Base-by-base conservation (phyloP, 2,888 invertebrate genomes). In the Byasa hedistus region DNA sequence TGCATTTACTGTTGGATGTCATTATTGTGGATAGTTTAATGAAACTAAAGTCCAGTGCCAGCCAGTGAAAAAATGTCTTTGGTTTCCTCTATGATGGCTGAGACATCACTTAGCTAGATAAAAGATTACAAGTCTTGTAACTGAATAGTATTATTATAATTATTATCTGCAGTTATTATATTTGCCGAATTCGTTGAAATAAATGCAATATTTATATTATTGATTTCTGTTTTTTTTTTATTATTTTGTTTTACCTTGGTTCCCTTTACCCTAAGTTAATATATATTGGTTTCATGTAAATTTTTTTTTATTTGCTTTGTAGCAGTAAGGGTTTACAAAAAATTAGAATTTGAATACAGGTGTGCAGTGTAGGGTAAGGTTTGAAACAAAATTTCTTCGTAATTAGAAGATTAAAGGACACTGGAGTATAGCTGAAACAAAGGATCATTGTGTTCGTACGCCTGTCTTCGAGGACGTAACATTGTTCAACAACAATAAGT, bases 181-280 rank as follows among this genome's bases (percentile, higher is more conserved):
- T 90, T 91, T 87, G 87, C 89, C 87, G 87, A 89, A 92, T 89
- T 91, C 87, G 90, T 91, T 92, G 88, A 92, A 91, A 92, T 92
- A 92, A 92, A 92, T 89, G 87, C 89, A 92, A 92, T 92, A 92
- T 92, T 92, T 92, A 92, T 91, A 92, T 92, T 92, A 91, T 89
- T 90, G 87, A 89, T 82, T 88, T 89, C 88, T 87, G 87, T 88
- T 87, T 87, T 90, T 85, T 87, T 90, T 85, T 84, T 86, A 77
- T 79, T 82, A 80, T 80, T 76, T 80, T 86, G 3, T 81, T 79
- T 84, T 85, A 82, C 87, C 86, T 88, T 85, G 79, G 83, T 86
- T 87, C 84, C 85, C 85, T 87, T 83, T 87, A 79, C 84, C 83
- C 82, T 86, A 62, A 80, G 79, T 86, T 86, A 78, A 75, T 83